A percentile compares a stretch with the other conserved stretches of the same genome.
Conservation (phyloP, 92 coral and sea anemone genomes). For the Phenganax marumi region DNA sequence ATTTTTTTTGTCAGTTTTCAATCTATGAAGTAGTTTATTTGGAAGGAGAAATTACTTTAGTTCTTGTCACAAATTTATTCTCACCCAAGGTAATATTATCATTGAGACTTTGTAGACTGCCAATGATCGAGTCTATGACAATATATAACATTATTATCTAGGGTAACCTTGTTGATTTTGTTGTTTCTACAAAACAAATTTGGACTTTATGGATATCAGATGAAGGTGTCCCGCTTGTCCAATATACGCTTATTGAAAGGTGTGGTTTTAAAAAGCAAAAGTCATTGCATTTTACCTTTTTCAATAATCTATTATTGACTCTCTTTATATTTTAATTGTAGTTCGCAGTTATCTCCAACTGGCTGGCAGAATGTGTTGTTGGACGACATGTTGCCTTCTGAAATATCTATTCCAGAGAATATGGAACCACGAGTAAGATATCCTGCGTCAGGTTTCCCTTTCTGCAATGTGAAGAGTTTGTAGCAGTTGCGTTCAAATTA, state of each 20-base stretch:
- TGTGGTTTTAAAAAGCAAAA: not conserved
- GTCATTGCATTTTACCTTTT: not conserved
- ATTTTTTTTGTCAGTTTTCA: conserved; percentile 65
- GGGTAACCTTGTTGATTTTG: conserved; percentile 87
- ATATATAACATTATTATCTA: conserved; percentile 17
- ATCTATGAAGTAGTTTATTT: conserved; percentile 76
- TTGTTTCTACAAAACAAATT: conserved; percentile 65
- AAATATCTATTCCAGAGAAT: conserved; percentile 62
- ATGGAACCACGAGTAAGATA: conserved; percentile 76
- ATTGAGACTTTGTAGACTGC: not conserved
- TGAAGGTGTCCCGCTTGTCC: conserved; percentile 72
- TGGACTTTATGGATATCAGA: conserved; percentile 86
- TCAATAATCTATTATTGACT: not conserved
- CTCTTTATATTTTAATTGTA: conserved; percentile 24
- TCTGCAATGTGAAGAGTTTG: not conserved
- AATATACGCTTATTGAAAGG: conserved; percentile 72
- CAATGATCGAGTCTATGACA: not conserved
- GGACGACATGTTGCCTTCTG: conserved; percentile 39
- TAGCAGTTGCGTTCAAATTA: not conserved
- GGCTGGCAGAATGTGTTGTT: conserved; percentile 73
- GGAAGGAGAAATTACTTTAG: conserved; percentile 43
- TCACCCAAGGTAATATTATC: conserved; percentile 68
- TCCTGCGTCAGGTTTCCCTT: not conserved
- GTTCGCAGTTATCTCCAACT: conserved; percentile 50
- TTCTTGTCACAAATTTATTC: conserved; percentile 61